A percentile compares a stretch with the other conserved stretches of the same genome.
phyloP scores from a whole-genome alignment of 2,113 vertebrate species.

The Danionella cerebrum region DNA sequence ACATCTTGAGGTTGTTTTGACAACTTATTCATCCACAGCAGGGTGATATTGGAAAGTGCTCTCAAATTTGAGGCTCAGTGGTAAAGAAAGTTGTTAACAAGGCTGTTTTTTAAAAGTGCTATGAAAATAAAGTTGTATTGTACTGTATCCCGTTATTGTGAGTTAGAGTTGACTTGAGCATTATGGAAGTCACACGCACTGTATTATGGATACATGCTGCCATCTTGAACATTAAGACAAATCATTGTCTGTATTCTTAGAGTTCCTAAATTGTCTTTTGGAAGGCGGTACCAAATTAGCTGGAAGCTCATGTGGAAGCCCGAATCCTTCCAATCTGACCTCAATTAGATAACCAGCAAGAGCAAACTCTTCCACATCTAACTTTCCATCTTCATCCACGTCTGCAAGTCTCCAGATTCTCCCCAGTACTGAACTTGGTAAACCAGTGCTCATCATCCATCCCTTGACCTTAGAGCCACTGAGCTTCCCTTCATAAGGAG shows the following conservation, averaged over 20 bases:
- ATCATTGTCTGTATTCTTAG: slow-evolving; percentile 10
- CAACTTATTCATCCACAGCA: no score
- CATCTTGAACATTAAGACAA: background rate
- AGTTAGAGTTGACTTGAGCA: no score
- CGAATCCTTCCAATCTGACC: slow-evolving; percentile 78
- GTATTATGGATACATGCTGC: background rate
- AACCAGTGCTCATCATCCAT: slow-evolving; percentile 80
- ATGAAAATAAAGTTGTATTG: no score
- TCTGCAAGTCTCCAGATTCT: slow-evolving; percentile 85
- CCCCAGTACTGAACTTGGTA: slow-evolving; percentile 81
- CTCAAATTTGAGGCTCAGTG: no score
- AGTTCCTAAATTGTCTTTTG: slow-evolving; percentile 67
- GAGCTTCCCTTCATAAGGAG: slow-evolving; percentile 74
- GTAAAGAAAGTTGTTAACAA: no score
- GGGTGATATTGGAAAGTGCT: no score
- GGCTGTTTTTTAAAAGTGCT: no score
- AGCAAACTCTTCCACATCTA: slow-evolving; percentile 85
- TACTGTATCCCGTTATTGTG: background rate
- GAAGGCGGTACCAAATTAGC: slow-evolving; percentile 77
- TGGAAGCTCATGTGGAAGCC: slow-evolving; percentile 74
- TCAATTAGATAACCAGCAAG: slow-evolving; percentile 81
- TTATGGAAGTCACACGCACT: background rate
- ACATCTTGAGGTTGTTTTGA: no score
- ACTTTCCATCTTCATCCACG: slow-evolving; percentile 79
- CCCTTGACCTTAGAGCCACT: slow-evolving; percentile 75